These are phyloP conservation scores for Neoarius graeffei DNA, from an alignment of 2,113 vertebrate species.

Conservation along the genomic window DNA sequence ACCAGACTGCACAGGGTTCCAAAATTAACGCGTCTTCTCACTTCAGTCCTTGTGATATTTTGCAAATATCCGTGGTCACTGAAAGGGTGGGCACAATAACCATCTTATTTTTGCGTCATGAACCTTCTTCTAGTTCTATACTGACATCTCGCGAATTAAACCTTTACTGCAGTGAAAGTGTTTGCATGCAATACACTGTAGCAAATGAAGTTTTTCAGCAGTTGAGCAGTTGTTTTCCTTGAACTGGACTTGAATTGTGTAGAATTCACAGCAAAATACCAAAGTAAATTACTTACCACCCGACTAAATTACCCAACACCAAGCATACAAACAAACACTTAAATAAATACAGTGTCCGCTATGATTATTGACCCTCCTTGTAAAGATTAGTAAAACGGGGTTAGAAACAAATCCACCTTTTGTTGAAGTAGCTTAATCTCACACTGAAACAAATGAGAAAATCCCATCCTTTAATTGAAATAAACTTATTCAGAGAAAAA, in stretches of 20 bases:
- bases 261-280: background rate
- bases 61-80: background rate
- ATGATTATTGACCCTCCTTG: too few relatives aligned
- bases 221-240: background rate
- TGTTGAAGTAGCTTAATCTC: too few relatives aligned
- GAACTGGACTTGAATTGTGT: background rate
- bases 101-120: too few relatives aligned
- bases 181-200: background rate
- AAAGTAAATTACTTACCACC: background rate
- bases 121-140: constrained; percentile 30
- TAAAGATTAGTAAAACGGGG: too few relatives aligned
- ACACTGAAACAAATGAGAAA: too few relatives aligned
- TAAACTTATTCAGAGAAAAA: too few relatives aligned
- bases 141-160: constrained; percentile 50
- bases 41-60: too few relatives aligned
- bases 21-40: background rate
- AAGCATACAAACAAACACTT: background rate
- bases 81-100: background rate
- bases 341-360: too few relatives aligned
- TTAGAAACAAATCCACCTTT: too few relatives aligned
- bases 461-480: too few relatives aligned
- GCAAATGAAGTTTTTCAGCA: background rate
- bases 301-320: background rate
- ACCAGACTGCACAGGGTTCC: background rate
- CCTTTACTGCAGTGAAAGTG: background rate